Percentiles rank a stretch among this genome's conserved stretches.
Conservation (phyloP, 53 echinoderm and acorn worm genomes). For the Hippasteria phrygiana region DNA sequence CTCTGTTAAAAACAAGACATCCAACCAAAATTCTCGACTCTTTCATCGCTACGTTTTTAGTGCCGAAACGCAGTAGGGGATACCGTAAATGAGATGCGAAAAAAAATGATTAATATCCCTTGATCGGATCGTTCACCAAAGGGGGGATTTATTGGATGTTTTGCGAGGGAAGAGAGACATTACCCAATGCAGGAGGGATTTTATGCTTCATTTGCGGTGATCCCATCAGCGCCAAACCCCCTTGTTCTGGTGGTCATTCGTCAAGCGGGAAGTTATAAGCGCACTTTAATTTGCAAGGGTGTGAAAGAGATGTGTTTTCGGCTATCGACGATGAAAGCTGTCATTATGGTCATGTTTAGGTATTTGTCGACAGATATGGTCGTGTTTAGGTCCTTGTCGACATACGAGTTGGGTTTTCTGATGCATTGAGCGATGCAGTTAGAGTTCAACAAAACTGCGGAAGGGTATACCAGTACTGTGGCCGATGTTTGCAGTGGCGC, state of each 20-base stretch:
- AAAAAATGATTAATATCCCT: constrained; percentile 1
- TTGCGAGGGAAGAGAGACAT: background rate
- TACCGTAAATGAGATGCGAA: background rate
- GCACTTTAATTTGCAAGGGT: constrained; percentile 22
- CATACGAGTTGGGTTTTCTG: background rate
- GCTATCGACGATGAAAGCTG: background rate
- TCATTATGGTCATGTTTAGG: constrained; percentile 15
- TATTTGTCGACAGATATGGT: constrained; percentile 14
- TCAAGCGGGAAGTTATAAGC: background rate
- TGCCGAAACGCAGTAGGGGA: constrained; percentile 18
- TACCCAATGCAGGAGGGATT: constrained; percentile 29
- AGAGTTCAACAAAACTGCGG: too few species aligned
- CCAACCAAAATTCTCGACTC: background rate
- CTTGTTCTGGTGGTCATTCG: background rate
- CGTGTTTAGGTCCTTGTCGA: background rate
- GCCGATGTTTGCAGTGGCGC: too few species aligned
- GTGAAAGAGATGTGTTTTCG: constrained; percentile 20
- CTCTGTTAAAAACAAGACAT: too few species aligned
- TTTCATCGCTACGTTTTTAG: background rate
- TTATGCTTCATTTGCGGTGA: constrained; percentile 8
- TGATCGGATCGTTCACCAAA: background rate
- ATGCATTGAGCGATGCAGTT: too few species aligned
- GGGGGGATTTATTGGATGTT: constrained; percentile 6
- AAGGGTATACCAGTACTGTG: too few species aligned
- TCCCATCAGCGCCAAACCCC: background rate